A percentile compares a stretch with the other conserved stretches of the same genome.
These are phyloP conservation scores for Cordylochernes scorpioides DNA, from an alignment of 2,888 invertebrate genomes.

Conservation along the genomic window DNA sequence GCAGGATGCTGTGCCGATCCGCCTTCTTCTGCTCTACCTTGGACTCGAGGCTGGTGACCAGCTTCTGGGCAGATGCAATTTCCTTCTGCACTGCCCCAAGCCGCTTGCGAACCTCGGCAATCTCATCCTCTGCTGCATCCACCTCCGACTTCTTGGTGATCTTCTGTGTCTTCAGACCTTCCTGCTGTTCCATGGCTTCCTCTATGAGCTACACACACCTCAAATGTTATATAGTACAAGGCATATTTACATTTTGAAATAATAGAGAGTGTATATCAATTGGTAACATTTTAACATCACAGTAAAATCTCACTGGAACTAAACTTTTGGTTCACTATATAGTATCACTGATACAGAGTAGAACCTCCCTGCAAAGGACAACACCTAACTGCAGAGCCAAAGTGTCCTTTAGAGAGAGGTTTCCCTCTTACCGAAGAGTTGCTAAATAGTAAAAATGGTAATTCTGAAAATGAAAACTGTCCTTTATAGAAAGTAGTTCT, in stretches of 20 bases:
- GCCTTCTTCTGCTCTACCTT: slow-evolving; percentile 69
- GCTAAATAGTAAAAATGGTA: no score
- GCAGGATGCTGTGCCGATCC: slow-evolving; percentile 66
- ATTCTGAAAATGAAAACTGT: no score
- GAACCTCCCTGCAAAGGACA: no score
- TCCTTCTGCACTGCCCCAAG: slow-evolving; percentile 63
- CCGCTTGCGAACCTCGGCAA: slow-evolving; percentile 44
- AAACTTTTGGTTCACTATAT: no score
- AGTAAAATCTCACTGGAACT: no score
- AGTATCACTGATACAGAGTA: no score
- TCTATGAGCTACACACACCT: slow-evolving; percentile 38
- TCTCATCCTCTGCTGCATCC: slow-evolving; percentile 60
- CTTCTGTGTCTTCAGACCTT: slow-evolving; percentile 46
- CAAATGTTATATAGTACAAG: neutral
- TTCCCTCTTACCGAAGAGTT: no score
- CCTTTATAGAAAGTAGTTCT: no score
- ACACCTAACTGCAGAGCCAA: no score
- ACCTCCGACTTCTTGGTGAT: slow-evolving; percentile 45
- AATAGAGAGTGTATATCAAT: no score
- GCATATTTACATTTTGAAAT: neutral
- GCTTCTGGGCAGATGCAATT: slow-evolving; percentile 55
- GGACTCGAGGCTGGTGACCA: slow-evolving; percentile 47
- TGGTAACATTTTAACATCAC: no score
- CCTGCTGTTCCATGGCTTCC: slow-evolving; percentile 53
- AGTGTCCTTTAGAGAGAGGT: no score